A percentile compares a stretch with the other conserved stretches of the same genome.
These are phyloP conservation scores for Rhopalosiphum maidis DNA, from an alignment of 1,140 invertebrate genomes.

Conservation along the genomic window DNA sequence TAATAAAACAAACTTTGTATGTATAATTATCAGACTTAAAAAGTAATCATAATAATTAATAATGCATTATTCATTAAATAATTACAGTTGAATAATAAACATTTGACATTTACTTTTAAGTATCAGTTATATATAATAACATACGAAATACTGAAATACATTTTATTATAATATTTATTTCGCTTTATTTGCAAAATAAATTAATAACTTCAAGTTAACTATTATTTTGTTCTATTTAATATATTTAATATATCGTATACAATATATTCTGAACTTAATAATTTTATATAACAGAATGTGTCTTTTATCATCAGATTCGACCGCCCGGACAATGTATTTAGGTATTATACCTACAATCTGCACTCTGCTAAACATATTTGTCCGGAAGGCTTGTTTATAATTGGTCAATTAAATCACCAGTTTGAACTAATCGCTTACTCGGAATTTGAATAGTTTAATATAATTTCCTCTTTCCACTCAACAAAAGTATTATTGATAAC, in stretches of 20 bases:
- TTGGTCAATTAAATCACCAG: conserved; percentile 37
- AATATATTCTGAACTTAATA: no score
- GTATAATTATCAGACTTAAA: not conserved
- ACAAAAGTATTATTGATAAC: conserved; percentile 11
- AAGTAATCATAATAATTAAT: conserved; percentile 14
- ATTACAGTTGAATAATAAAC: not conserved
- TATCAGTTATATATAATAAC: not conserved
- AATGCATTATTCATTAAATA: conserved; percentile 5
- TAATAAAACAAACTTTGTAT: not conserved
- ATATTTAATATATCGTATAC: not conserved
- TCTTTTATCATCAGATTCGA: not conserved
- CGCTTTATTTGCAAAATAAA: not conserved
- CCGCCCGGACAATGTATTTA: not conserved
- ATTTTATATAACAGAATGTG: not conserved
- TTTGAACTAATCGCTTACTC: conserved; percentile 15
- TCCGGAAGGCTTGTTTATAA: conserved; percentile 29
- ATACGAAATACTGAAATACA: not conserved
- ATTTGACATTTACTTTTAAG: not conserved
- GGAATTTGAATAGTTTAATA: conserved; percentile 16
- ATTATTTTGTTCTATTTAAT: not conserved
- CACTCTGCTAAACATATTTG: not conserved
- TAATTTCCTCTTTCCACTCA: not conserved
- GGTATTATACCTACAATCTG: not conserved
- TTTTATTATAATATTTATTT: not conserved
- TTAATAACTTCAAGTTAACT: not conserved